These are phyloP conservation scores for Spheniscus mendiculus DNA, from an alignment of 2,113 vertebrate genomes.

Conservation along the genomic window DNA sequence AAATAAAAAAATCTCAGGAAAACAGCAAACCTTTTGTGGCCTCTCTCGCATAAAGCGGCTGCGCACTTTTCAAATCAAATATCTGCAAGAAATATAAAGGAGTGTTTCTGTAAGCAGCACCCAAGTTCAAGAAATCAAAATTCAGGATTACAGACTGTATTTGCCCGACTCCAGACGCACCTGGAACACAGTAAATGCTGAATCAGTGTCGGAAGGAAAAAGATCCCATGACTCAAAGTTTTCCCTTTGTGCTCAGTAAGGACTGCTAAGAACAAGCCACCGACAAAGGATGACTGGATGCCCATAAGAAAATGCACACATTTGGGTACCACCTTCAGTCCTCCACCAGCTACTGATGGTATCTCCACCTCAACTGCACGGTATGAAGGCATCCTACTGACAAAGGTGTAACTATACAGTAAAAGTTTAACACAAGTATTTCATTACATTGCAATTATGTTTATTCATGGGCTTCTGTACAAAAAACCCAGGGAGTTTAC, in stretches of 20 bases:
- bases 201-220: background rate
- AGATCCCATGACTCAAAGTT: accelerated
- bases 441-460: background rate
- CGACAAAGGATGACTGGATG: background rate
- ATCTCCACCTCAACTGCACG: background rate
- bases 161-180: background rate
- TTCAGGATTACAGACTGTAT: background rate
- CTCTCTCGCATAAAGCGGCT: background rate
- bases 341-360: background rate
- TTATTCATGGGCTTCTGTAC: background rate
- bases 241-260: background rate
- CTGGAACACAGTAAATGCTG: background rate
- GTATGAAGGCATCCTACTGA: background rate
- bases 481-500: background rate
- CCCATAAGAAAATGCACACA: background rate
- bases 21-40: background rate
- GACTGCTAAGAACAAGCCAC: background rate
- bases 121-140: background rate
- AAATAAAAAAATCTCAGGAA: background rate
- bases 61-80: background rate
- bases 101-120: background rate
- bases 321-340: background rate
- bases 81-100: background rate
- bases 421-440: background rate
- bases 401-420: background rate